phyloP scores from a whole-genome alignment of 1,140 invertebrate species.

The Penaeus chinensis region DNA sequence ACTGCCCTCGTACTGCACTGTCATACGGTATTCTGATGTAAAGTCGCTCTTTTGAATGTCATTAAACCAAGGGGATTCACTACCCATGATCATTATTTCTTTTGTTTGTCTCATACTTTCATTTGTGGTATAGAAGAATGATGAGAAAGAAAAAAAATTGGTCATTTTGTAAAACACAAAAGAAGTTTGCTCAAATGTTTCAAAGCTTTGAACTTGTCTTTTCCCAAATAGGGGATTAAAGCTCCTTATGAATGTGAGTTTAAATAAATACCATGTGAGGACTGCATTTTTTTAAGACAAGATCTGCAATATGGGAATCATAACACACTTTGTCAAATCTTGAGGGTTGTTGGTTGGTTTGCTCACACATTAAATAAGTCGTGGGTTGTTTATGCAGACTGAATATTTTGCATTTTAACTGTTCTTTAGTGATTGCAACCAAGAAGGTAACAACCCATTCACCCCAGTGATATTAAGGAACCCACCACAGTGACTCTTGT shows the following conservation, averaged over 20 bases:
- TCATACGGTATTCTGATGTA: constrained; percentile 34
- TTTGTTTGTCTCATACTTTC: background rate
- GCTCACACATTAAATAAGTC: too few relatives aligned
- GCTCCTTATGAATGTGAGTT: background rate
- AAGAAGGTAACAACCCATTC: too few relatives aligned
- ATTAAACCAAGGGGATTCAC: constrained; percentile 21
- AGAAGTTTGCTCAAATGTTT: constrained; percentile 31
- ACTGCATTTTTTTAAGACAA: too few relatives aligned
- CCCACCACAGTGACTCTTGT: too few relatives aligned
- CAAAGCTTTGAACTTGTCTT: background rate
- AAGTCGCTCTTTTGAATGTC: constrained; percentile 38
- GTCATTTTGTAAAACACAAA: background rate
- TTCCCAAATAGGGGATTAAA: background rate
- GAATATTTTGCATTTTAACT: too few relatives aligned
- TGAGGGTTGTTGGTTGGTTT: too few relatives aligned
- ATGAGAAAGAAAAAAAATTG: background rate
- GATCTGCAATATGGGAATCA: too few relatives aligned
- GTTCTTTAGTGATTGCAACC: too few relatives aligned
- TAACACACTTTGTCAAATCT: too few relatives aligned
- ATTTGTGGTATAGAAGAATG: background rate
- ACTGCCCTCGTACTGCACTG: constrained; percentile 22
- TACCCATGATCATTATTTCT: constrained; percentile 17
- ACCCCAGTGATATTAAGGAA: too few relatives aligned
- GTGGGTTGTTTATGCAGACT: too few relatives aligned
- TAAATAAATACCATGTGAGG: background rate